Conservation (phyloP, 2,888 invertebrate species). For the Osmoderma eremita region DNA sequence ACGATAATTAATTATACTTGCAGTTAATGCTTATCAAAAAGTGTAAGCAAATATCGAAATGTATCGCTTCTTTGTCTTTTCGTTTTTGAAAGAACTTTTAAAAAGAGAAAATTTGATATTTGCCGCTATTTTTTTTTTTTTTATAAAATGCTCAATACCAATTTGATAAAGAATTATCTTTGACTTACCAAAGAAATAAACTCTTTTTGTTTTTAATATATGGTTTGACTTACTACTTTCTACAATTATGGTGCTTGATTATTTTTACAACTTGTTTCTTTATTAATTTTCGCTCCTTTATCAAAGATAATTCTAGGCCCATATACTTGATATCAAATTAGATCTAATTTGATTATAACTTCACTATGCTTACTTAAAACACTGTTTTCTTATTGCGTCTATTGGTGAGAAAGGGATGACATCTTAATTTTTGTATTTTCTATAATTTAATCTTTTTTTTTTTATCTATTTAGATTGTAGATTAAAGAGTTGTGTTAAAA, state of each 20-base stretch:
- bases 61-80: conserved; percentile 7
- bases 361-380: background rate
- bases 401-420: background rate
- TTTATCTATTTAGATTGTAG: background rate
- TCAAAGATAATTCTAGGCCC: conserved; percentile 14
- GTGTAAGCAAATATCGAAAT: conserved; percentile 13
- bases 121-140: background rate
- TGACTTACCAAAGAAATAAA: conserved; percentile 31
- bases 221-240: conserved; percentile 1
- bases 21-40: conserved; percentile 13
- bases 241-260: conserved; percentile 15
- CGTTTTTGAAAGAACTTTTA: conserved; percentile 4
- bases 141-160: background rate
- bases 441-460: background rate
- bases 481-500: conserved; percentile 1
- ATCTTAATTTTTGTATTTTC: background rate
- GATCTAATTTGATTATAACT: background rate
- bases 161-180: conserved; percentile 22
- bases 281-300: background rate
- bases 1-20: conserved; percentile 8
- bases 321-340: background rate
- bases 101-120: conserved; percentile 15
- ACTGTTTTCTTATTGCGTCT: too few relatives aligned
- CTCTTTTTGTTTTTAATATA: background rate
- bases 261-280: background rate